Percentiles rank a stretch among this genome's conserved stretches.
phyloP scores from a whole-genome alignment of 2,113 vertebrate genomes.

The Oxygymnocypris stewartii region DNA sequence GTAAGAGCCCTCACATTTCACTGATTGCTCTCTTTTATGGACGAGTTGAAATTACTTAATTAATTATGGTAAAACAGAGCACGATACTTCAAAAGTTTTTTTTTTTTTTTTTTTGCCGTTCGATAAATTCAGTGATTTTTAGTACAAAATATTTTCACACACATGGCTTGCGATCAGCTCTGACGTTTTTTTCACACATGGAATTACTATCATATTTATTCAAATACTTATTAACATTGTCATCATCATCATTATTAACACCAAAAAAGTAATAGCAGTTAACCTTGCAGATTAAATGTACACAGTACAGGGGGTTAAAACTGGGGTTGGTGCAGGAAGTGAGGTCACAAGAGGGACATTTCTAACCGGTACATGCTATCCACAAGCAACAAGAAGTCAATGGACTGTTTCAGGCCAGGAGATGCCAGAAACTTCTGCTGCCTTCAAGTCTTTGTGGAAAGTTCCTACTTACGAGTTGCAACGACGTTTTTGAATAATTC shows the following conservation, averaged over 20 bases:
- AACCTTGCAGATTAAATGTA: slow-evolving; percentile 79
- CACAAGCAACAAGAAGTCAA: slow-evolving; percentile 78
- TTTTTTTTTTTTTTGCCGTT: slow-evolving; percentile 49
- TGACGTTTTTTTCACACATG: slow-evolving; percentile 66
- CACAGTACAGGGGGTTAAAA: slow-evolving; percentile 69
- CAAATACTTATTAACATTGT: slow-evolving; percentile 79
- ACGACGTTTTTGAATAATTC: neutral
- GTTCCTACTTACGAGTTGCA: slow-evolving; percentile 8
- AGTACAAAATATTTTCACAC: slow-evolving; percentile 74
- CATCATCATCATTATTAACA: slow-evolving; percentile 78
- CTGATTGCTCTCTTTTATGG: slow-evolving; percentile 60
- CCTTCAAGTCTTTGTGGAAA: slow-evolving; percentile 27
- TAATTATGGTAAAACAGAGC: slow-evolving; percentile 77
- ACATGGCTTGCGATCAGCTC: slow-evolving; percentile 66
- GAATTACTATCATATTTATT: slow-evolving; percentile 67
- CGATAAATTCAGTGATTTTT: slow-evolving; percentile 65
- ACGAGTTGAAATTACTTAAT: slow-evolving; percentile 64
- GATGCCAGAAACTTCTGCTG: slow-evolving; percentile 51
- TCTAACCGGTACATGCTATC: slow-evolving; percentile 84
- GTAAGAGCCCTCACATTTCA: slow-evolving; percentile 53
- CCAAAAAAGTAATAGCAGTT: slow-evolving; percentile 78
- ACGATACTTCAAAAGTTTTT: slow-evolving; percentile 70
- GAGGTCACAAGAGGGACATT: slow-evolving; percentile 78
- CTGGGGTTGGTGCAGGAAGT: slow-evolving; percentile 51
- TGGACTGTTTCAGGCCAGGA: slow-evolving; percentile 65